Evolutionary conservation across 2,113 vertebrate species (phyloP), one percentile per base, ranked within the genome.

Genomic region (Dromaius novaehollandiae): DNA sequence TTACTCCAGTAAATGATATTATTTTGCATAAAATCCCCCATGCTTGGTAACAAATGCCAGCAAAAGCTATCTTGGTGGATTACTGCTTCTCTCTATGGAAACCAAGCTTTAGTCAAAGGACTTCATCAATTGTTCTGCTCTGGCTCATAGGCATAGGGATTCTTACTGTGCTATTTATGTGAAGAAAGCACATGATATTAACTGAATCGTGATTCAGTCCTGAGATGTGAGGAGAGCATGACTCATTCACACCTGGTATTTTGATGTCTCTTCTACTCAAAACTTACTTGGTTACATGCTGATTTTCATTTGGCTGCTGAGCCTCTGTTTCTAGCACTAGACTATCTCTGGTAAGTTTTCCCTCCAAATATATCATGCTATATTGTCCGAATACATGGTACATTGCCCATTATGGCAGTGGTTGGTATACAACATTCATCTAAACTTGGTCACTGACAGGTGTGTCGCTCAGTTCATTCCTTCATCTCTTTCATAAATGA

Each of bases 161-260:
- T 61, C 74, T 82, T 65, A 56, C 13, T 42, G 75, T 24, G 89
- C 48, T 76, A n/a, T 93, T 94, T 89, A 25, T 87, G 38, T 79
- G 58, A 89, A 76, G 32, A 68, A 82, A 28, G 56, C n/a, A 85
- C 56, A 56, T 44, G 63, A 13, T 76, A 61, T 79, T 91, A 89
- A 93, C 63, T 26, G 82, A 89, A 60, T 73, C 4, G 1, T 93
- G 87, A 96, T 65, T 91, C 70, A 79, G 21, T 36, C 32, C 63
- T 89, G 77, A 93, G 79, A 79, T 84, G 26, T 82, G 50, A 90
- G 46, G 88, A 84, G 51, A 60, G 60, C 51, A 30, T 96, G 84
- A 94, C 56, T 96, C 89, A 89, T 65, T 91, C 89, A 85, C 89
- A 92, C 65, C 78, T 91, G 77, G 36, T 81, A 86, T 89, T 89